Base-by-base conservation (phyloP, 2,888 invertebrate species). In the Invenusta paracnida region DNA sequence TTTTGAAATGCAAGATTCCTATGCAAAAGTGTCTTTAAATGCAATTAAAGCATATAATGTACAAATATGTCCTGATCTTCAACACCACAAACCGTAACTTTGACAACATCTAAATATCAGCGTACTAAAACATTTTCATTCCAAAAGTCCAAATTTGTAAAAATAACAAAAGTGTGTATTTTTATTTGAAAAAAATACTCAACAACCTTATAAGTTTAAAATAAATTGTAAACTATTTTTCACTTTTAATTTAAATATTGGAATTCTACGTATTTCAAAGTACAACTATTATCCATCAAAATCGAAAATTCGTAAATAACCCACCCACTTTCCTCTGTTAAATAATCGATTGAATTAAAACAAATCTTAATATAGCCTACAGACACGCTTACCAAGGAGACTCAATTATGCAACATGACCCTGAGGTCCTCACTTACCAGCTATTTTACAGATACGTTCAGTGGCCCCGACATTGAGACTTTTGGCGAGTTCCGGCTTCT, bases 391-490 rank as follows among this genome's bases (percentile, higher is more conserved):
- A n/a, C n/a, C n/a, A n/a, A n/a, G n/a, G n/a, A n/a, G n/a, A n/a
- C n/a, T n/a, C n/a, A n/a, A n/a, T n/a, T n/a, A n/a, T n/a, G n/a
- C n/a, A n/a, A n/a, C n/a, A n/a, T n/a, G n/a, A n/a, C n/a, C n/a
- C n/a, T n/a, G n/a, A n/a, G n/a, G n/a, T n/a, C n/a, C n/a, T n/a
- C n/a, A 85, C 84, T 85, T 89, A 91, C 91, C 89, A 87, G 91
- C 90, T 73, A 88, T 87, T 82, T 90, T 86, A 87, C 91, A 90
- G 0, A 93, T 84, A 31, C 88, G 87, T 86, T 88, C 87, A n/a
- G 92, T 92, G 1, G 91, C 91, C 29, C 89, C 89, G 0, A 92
- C 91, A 89, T 93, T 93, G 0, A 93, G 87, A 31, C 88, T 87
- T 29, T 89, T 87, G 0, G 92, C 91, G 5, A 88, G 89, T n/a